Conservation (phyloP, 2,797 vertebrate genomes). For the Oreortyx pictus region DNA sequence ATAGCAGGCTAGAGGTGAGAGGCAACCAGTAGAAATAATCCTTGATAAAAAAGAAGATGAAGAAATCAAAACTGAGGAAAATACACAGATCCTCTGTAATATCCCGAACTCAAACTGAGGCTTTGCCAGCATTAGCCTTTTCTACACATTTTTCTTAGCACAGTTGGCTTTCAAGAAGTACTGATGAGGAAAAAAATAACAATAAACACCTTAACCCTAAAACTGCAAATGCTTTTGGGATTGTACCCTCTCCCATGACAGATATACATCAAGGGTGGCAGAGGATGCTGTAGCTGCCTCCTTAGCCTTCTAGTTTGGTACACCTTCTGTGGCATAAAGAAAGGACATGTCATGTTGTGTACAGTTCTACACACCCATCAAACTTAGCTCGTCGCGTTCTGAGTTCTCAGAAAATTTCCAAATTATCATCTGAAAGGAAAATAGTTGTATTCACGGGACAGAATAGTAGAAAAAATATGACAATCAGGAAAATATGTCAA, state of each 20-base stretch:
- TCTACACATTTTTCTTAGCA: not conserved
- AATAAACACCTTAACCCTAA: accelerated
- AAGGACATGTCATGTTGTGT: not conserved
- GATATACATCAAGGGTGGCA: not conserved
- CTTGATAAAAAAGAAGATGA: not conserved
- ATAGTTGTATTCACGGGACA: not conserved
- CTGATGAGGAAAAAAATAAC: not conserved
- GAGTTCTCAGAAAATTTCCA: not conserved
- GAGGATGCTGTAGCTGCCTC: not conserved
- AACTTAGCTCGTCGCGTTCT: not conserved
- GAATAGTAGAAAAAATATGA: not conserved
- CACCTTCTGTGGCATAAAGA: accelerated
- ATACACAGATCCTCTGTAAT: not conserved
- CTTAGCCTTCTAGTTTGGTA: not conserved
- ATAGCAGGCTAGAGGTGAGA: constrained; percentile 19
- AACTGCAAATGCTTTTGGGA: not conserved
- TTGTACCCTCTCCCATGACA: not conserved
- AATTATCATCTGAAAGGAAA: not conserved
- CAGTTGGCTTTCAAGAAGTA: not conserved
- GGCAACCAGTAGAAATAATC: not conserved
- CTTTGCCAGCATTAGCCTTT: not conserved
- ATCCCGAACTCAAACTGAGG: not conserved
- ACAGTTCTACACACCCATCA: not conserved
- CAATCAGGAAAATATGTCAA: not conserved
- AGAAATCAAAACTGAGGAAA: not conserved